Evolutionary conservation across 2,113 vertebrate species (phyloP), one percentile per base, ranked within the genome.

Genomic region (Gasterosteus nipponicus): DNA sequence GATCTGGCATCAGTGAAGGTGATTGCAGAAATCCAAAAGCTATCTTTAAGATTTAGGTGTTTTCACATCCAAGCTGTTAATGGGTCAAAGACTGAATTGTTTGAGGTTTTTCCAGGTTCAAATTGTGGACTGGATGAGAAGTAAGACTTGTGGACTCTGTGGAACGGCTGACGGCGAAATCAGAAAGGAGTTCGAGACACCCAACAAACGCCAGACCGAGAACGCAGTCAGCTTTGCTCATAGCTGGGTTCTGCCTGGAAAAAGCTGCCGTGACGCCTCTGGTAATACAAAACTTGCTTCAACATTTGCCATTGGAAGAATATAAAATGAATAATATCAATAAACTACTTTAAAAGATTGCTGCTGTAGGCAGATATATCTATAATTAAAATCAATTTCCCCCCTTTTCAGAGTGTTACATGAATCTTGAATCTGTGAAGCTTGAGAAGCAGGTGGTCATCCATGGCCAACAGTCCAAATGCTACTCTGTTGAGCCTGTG

Each of bases 81-180:
- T 44, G 4, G 2, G 0, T 2, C 11, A 73, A 64, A 57, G 1
- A 0, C 2, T 62, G 4, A 56, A 66, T 38, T 26, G 22, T 26
- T 26, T 26, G 22, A 26, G 22, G 22, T 53, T 78, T 71, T 57
- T 16, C 46, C 80, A 97, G 96, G 76, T 96, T 82, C 59, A 88
- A 80, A 83, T 95, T 81, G 82, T 87, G 31, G 92, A 95, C 86
- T 95, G 94, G 94, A 96, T 96, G 95, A 90, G 72, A 80, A 94
- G 94, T 63, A 86, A 95, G 88, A 95, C 92, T 1, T 95, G 93
- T 81, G 95, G 95, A 73, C 83, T 96, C 42, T 96, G 95, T 82
- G 96, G 95, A 89, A 95, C 80, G 62, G 94, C 91, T 6, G 92
- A 96, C 11, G 95, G 92, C 18, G 94, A 96, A 84, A 67, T 78